Percentiles rank a stretch among this genome's conserved stretches.
phyloP scores from a whole-genome alignment of 1,140 invertebrate genomes.

The Drosophila sechellia region DNA sequence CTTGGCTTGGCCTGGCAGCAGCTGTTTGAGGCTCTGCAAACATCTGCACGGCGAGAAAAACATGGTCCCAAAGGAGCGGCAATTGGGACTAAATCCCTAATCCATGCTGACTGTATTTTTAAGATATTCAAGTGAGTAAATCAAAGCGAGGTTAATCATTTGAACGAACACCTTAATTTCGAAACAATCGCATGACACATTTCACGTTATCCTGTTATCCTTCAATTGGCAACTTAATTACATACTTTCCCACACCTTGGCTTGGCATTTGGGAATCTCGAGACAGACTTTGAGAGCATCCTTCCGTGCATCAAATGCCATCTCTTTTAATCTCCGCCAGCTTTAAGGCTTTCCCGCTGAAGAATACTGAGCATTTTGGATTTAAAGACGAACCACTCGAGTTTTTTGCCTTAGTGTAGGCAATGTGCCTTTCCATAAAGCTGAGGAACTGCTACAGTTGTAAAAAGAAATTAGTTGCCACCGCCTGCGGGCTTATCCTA shows the following conservation, averaged over 20 bases:
- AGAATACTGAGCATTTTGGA: background rate
- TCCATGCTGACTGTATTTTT: background rate
- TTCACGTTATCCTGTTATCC: background rate
- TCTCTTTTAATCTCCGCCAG: slow-evolving; percentile 1
- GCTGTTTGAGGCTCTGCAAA: slow-evolving; percentile 66
- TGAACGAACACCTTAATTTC: background rate
- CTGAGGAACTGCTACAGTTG: slow-evolving; percentile 73
- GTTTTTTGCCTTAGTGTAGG: slow-evolving; percentile 5
- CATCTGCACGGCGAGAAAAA: slow-evolving; percentile 36
- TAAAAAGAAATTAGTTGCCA: slow-evolving; percentile 78
- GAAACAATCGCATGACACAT: background rate
- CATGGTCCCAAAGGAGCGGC: too few species aligned
- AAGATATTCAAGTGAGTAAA: background rate
- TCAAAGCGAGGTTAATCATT: background rate
- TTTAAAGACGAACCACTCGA: background rate
- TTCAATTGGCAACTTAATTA: slow-evolving; percentile 3
- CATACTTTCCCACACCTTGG: background rate
- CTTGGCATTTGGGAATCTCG: background rate
- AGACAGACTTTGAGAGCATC: too few species aligned
- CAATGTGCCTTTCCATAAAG: slow-evolving; percentile 57
- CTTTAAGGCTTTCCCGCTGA: background rate
- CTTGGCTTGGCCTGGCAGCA: slow-evolving; percentile 58
- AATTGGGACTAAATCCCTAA: too few species aligned
- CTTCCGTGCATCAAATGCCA: background rate
- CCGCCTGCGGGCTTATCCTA: slow-evolving; percentile 14